A percentile compares a stretch with the other conserved stretches of the same genome.
These are phyloP conservation scores for Drosophila rhopaloa DNA, from an alignment of 1,140 invertebrate genomes.

Conservation along the genomic window DNA sequence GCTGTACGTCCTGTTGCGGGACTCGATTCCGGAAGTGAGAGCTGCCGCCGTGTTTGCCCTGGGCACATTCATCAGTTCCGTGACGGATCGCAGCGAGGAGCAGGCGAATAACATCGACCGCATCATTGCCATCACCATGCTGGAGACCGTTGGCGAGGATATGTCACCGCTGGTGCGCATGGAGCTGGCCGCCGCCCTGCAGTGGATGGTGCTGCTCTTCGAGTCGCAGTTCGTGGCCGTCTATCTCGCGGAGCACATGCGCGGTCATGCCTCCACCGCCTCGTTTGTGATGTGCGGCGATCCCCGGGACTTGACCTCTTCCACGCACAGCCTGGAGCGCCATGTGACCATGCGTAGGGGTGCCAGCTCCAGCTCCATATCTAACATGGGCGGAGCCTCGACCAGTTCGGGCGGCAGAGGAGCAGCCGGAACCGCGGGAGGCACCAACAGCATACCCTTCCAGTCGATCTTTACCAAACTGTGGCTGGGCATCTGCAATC, in stretches of 20 bases:
- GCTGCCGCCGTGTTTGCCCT: constrained; percentile 96
- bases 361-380: constrained; percentile 83
- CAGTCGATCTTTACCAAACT: constrained; percentile 93
- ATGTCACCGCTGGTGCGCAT: constrained; percentile 95
- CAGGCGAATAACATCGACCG: constrained; percentile 98
- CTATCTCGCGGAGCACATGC: constrained; percentile 85
- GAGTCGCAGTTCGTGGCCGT: constrained; percentile 95
- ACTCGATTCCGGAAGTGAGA: constrained; percentile 94
- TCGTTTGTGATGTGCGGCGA: constrained; percentile 65
- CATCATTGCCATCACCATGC: constrained; percentile 93
- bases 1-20: constrained; percentile 91
- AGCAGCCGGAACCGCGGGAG: constrained; percentile 7
- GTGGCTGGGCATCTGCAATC: constrained; percentile 91
- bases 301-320: constrained; percentile 28
- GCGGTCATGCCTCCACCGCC: constrained; percentile 36
- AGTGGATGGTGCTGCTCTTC: constrained; percentile 96
- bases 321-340: constrained; percentile 77
- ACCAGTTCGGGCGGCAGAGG: constrained; percentile 27
- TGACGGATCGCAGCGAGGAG: constrained; percentile 92
- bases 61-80: constrained; percentile 95
- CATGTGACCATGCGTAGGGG: constrained; percentile 77
- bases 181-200: constrained; percentile 92
- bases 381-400: constrained; percentile 61
- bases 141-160: constrained; percentile 91
- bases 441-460: constrained; percentile 79